These are phyloP conservation scores for Tragelaphus oryx DNA, from an alignment of 2,797 vertebrate species.

Conservation along the genomic window DNA sequence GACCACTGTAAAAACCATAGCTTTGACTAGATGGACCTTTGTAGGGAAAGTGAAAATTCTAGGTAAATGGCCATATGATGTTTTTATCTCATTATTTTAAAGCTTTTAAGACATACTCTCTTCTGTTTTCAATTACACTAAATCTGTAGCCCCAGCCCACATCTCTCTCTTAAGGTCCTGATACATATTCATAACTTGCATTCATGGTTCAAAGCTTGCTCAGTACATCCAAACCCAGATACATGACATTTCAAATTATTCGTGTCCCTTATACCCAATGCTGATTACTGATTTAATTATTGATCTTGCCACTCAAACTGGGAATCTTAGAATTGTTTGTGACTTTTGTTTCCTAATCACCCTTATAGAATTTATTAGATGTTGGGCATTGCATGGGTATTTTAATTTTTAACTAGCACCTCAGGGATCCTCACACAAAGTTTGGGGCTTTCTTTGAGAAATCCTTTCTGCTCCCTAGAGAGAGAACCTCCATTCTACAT, in stretches of 20 bases:
- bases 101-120: background rate
- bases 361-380: background rate
- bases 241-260: background rate
- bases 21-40: background rate
- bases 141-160: background rate
- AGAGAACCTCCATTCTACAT: background rate
- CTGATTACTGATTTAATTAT: background rate
- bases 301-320: background rate
- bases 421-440: background rate
- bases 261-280: background rate
- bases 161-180: background rate
- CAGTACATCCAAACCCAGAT: background rate
- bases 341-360: background rate
- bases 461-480: background rate
- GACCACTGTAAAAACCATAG: background rate
- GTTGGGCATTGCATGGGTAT: background rate
- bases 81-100: background rate
- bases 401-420: background rate
- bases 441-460: background rate
- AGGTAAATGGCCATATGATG: background rate
- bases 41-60: background rate
- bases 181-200: background rate
- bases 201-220: background rate
- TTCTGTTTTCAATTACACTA: background rate
- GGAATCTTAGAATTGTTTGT: background rate